phyloP scores from a whole-genome alignment of 2,797 vertebrate species.

The Sternarchorhynchus goeldii region DNA sequence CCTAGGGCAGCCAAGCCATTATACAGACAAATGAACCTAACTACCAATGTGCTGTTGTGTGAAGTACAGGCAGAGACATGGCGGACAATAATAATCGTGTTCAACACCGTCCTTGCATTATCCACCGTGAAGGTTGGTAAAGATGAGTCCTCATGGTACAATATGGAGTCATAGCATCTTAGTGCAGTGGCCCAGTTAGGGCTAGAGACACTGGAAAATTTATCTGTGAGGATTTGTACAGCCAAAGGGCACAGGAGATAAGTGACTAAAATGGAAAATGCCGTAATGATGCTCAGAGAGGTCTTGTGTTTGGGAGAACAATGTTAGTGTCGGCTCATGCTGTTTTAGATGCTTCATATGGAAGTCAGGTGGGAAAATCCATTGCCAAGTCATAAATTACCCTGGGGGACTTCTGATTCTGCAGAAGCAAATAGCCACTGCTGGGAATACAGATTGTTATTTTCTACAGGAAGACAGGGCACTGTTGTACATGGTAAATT shows the following conservation, averaged over 20 bases:
- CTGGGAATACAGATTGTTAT: conserved; percentile 66
- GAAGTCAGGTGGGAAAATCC: conserved; percentile 35
- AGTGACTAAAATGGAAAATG: conserved; percentile 50
- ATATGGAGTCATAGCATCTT: conserved; percentile 12
- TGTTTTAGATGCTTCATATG: conserved; percentile 32
- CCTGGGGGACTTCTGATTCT: conserved; percentile 65
- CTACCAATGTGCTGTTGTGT: conserved; percentile 45
- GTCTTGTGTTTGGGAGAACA: conserved; percentile 51
- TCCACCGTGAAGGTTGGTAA: conserved; percentile 48
- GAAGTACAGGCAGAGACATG: conserved; percentile 48
- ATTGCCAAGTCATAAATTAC: conserved; percentile 71
- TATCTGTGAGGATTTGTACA: conserved; percentile 43
- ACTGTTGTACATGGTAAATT: conserved; percentile 53
- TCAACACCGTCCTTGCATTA: conserved; percentile 45
- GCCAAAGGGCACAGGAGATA: conserved; percentile 50
- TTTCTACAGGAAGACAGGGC: conserved; percentile 19
- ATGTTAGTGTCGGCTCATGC: conserved; percentile 32
- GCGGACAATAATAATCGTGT: conserved; percentile 51
- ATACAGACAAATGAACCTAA: conserved; percentile 54
- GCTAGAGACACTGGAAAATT: conserved; percentile 42
- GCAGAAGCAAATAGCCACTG: conserved; percentile 69
- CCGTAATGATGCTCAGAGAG: conserved; percentile 49
- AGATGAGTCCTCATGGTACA: conserved; percentile 35
- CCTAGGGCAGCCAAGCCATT: conserved; percentile 44
- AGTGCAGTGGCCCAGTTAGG: conserved; percentile 53